Evolutionary conservation across 2,888 invertebrate species (phyloP).

Genomic region (Apomyelois bistriatella): DNA sequence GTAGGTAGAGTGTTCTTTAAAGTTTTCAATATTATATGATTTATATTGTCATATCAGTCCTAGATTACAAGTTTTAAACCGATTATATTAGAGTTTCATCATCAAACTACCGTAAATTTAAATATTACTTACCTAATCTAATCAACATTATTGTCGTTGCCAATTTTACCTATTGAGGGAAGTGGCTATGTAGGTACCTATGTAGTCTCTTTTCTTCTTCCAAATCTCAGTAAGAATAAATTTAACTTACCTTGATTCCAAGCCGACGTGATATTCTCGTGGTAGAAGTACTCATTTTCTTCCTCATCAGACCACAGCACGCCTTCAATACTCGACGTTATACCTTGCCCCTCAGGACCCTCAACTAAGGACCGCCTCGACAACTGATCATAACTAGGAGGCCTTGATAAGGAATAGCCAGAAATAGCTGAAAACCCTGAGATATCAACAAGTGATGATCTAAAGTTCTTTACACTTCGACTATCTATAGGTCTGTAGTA

Average conservation of each 20-base stretch:
- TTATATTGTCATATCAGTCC: too few species aligned
- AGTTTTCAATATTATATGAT: too few species aligned
- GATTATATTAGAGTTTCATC: too few species aligned
- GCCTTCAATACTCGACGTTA: conserved; percentile 76
- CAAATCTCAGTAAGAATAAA: conserved; percentile 19
- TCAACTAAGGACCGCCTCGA: conserved; percentile 68
- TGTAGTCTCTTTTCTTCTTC: too few species aligned
- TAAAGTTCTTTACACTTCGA: conserved; percentile 66
- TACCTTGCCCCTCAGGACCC: conserved; percentile 53
- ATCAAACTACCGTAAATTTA: too few species aligned
- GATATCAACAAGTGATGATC: conserved; percentile 66
- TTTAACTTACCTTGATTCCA: conserved; percentile 72
- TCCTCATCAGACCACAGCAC: conserved; percentile 78
- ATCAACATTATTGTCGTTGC: too few species aligned
- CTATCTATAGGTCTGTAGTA: conserved; percentile 68
- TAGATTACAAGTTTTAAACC: too few species aligned
- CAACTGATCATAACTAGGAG: conserved; percentile 70
- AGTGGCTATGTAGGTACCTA: too few species aligned
- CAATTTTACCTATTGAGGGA: too few species aligned
- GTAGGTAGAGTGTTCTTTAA: too few species aligned
- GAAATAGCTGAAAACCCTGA: conserved; percentile 51
- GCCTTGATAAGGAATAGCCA: conserved; percentile 54
- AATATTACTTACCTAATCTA: too few species aligned
- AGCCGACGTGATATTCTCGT: conserved; percentile 70
- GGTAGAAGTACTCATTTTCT: conserved; percentile 74